These are phyloP conservation scores for Tautogolabrus adspersus DNA, from an alignment of 2,113 vertebrate genomes.

Conservation along the genomic window DNA sequence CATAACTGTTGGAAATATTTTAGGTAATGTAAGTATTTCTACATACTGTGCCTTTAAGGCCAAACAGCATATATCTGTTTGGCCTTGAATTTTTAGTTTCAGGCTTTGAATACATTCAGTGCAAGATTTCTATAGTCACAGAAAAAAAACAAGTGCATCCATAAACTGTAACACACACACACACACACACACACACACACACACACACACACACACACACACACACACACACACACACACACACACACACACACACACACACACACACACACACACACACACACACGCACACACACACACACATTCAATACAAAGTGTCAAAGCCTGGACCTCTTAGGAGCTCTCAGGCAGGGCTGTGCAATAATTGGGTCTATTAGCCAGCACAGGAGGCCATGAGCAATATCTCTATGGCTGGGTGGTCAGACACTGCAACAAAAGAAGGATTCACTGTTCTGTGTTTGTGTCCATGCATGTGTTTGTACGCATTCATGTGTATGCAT, in stretches of 20 bases:
- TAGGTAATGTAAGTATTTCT: not conserved
- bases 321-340: slow-evolving; percentile 44
- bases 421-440: slow-evolving; percentile 59
- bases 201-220: slow-evolving; percentile 11
- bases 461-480: slow-evolving; percentile 31
- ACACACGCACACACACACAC: slow-evolving; percentile 24
- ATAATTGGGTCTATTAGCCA: slow-evolving; percentile 77
- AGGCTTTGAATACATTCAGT: slow-evolving; percentile 28
- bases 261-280: slow-evolving; percentile 9
- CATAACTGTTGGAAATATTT: no score
- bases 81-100: slow-evolving; percentile 48
- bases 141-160: slow-evolving; percentile 30
- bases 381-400: slow-evolving; percentile 69
- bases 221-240: slow-evolving; percentile 21
- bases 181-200: slow-evolving; percentile 14
- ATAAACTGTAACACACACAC: slow-evolving; percentile 13
- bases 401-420: slow-evolving; percentile 49
- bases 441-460: slow-evolving; percentile 28
- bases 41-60: no score
- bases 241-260: slow-evolving; percentile 17
- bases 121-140: slow-evolving; percentile 29
- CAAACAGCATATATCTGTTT: slow-evolving; percentile 34
- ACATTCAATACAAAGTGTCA: slow-evolving; percentile 13
- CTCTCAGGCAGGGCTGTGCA: slow-evolving; percentile 49
- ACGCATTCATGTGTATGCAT: slow-evolving; percentile 16